phyloP scores from a whole-genome alignment of 23 tunicate genomes.

The Diplosoma virens region DNA sequence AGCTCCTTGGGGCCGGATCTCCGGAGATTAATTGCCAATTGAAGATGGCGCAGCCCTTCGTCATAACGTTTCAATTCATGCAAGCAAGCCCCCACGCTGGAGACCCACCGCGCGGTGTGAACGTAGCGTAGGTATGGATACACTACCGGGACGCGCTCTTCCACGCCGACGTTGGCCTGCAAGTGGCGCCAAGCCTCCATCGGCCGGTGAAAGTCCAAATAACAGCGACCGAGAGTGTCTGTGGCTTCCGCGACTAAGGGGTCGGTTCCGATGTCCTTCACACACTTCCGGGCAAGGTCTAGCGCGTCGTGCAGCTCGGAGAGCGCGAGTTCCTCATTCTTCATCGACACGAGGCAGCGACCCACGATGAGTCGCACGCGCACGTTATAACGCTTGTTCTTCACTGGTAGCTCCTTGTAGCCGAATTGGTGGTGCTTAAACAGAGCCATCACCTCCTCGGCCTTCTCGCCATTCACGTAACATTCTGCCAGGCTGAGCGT shows the following conservation, averaged over 20 bases:
- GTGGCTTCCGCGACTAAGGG: constrained; percentile 3
- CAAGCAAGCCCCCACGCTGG: background rate
- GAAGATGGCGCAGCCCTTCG: background rate
- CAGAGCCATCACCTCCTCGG: background rate
- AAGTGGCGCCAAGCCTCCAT: background rate
- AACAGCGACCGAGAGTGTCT: background rate
- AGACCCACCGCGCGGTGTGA: background rate
- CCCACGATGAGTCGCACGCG: background rate
- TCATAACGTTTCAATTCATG: background rate
- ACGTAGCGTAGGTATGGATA: background rate
- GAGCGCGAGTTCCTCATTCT: background rate
- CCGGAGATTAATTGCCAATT: background rate
- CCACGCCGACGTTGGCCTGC: background rate
- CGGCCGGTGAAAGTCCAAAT: background rate
- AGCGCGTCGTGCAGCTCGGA: background rate
- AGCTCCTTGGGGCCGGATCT: background rate
- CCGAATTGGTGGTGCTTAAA: background rate
- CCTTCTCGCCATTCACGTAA: background rate
- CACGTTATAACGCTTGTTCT: background rate
- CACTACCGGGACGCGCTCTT: background rate
- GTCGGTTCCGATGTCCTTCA: background rate
- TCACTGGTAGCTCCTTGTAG: background rate
- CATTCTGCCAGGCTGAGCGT: background rate
- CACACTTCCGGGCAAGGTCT: background rate
- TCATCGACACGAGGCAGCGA: background rate